Evolutionary conservation across 2,797 vertebrate species (phyloP).

Genomic region (Chromobotia macracanthus): DNA sequence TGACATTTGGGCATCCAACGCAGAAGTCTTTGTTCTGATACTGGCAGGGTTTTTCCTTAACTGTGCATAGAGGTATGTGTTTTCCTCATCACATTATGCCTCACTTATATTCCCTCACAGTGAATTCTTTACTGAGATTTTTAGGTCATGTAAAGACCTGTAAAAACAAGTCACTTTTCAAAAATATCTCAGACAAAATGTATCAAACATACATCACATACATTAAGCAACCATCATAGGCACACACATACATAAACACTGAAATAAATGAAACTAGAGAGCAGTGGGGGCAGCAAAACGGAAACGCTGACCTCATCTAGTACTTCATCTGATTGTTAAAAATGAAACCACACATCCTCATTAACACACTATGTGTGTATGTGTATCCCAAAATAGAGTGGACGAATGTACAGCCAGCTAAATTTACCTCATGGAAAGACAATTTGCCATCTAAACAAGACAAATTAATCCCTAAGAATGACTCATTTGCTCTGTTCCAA

Average conservation of each 20-base stretch:
- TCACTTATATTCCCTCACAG: background rate
- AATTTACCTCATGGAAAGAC: background rate
- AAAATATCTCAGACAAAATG: background rate
- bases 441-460: constrained; percentile 9
- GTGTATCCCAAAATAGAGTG: constrained; percentile 21
- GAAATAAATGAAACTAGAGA: constrained; percentile 27
- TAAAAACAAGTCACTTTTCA: background rate
- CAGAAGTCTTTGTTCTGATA: constrained; percentile 36
- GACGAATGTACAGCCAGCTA: constrained; percentile 10
- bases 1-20: constrained; percentile 40
- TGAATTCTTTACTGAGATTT: background rate
- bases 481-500: constrained; percentile 15
- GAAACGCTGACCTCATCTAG: constrained; percentile 37
- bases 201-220: background rate
- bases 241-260: constrained; percentile 4
- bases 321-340: constrained; percentile 35
- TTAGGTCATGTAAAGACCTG: constrained; percentile 2
- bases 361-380: constrained; percentile 7
- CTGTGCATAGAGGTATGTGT: background rate
- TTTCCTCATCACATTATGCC: background rate
- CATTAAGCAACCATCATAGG: background rate
- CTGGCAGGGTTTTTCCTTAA: constrained; percentile 7
- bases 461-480: constrained; percentile 31
- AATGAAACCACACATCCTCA: constrained; percentile 31
- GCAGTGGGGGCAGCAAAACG: constrained; percentile 33